These are phyloP conservation scores for Poicephalus gulielmi DNA, from an alignment of 2,113 vertebrate species.

Conservation along the genomic window DNA sequence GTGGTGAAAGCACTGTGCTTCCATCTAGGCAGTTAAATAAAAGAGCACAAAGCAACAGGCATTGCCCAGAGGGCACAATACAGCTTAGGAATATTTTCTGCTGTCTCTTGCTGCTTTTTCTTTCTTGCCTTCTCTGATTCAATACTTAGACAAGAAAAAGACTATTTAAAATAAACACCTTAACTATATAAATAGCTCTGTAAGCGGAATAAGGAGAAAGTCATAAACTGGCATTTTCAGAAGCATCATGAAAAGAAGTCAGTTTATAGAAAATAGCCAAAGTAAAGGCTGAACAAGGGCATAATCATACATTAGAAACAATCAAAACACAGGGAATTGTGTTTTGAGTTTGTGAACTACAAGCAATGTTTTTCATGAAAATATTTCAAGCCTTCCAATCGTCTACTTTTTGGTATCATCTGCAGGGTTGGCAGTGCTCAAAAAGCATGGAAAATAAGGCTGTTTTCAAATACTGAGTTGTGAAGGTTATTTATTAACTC, in stretches of 20 bases:
- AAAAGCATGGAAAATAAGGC: not conserved
- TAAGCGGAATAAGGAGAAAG: not conserved
- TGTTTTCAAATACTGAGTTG: not conserved
- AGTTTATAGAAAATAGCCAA: not conserved
- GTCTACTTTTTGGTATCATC: not conserved
- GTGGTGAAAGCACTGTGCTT: not conserved
- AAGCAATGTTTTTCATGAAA: not conserved
- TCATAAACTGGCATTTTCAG: not conserved
- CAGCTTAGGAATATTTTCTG: not conserved
- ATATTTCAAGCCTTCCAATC: not conserved
- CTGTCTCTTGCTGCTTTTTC: not conserved
- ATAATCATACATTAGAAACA: not conserved
- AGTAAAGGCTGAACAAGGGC: not conserved
- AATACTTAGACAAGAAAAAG: not conserved
- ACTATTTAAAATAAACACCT: not conserved
- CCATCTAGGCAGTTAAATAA: not conserved
- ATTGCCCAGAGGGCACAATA: not conserved
- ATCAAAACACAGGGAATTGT: not conserved
- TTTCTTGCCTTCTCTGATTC: fast-evolving
- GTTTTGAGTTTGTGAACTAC: not conserved
- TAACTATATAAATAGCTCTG: not conserved
- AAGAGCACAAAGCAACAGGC: not conserved
- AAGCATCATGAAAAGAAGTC: not conserved
- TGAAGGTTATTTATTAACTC: not conserved
- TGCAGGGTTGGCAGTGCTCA: not conserved